phyloP scores from a whole-genome alignment of 2,113 vertebrate species.

The Pteropus alecto region DNA sequence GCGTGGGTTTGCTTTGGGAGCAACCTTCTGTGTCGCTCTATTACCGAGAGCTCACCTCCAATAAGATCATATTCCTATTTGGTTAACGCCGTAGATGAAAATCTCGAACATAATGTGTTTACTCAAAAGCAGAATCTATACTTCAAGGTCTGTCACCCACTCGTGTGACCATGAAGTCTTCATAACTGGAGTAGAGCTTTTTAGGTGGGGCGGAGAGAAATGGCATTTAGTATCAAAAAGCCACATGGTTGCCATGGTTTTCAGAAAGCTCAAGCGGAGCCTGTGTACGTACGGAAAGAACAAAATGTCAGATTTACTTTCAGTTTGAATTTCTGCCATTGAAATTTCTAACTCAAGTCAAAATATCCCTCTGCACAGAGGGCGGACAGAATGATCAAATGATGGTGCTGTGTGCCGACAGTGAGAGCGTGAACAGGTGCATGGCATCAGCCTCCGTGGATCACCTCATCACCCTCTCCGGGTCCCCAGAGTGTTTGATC shows the following conservation, averaged over 20 bases:
- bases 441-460: neutral
- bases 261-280: neutral
- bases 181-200: neutral
- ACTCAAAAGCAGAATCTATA: neutral
- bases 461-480: neutral
- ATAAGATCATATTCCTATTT: neutral
- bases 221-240: neutral
- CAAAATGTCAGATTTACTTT: constrained; percentile 32
- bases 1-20: neutral
- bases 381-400: neutral
- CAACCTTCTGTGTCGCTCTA: neutral
- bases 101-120: neutral
- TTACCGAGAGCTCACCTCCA: neutral
- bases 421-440: too few relatives aligned
- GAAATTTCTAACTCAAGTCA: constrained; percentile 30
- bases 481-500: neutral
- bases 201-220: neutral
- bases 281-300: neutral
- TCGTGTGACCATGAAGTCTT: neutral
- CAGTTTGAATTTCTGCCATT: constrained; percentile 6
- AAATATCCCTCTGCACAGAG: neutral
- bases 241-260: neutral
- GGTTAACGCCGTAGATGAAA: neutral
- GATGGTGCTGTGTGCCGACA: neutral
- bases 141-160: neutral